A percentile compares a stretch with the other conserved stretches of the same genome.
These are phyloP conservation scores for Tachuris rubrigastra DNA, from an alignment of 2,113 vertebrate genomes.

Conservation along the genomic window DNA sequence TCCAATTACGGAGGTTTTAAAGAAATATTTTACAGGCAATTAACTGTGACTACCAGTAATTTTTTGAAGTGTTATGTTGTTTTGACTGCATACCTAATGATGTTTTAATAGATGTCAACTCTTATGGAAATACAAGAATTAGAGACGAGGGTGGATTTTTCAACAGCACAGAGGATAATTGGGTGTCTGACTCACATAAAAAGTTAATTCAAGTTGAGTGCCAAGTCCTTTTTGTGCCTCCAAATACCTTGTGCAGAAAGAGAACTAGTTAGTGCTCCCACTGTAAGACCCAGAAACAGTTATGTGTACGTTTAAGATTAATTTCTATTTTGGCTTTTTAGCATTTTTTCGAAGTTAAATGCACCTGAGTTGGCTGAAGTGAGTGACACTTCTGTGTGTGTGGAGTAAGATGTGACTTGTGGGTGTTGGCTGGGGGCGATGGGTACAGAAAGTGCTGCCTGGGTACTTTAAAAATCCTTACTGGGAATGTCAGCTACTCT, in stretches of 20 bases:
- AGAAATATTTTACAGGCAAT: constrained; percentile 25
- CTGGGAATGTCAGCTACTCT: neutral
- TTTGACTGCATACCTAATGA: constrained; percentile 46
- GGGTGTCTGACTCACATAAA: constrained; percentile 2
- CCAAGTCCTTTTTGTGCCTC: neutral
- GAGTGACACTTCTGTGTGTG: neutral
- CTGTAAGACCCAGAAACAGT: neutral
- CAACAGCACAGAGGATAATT: constrained; percentile 24
- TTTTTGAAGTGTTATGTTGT: constrained; percentile 43
- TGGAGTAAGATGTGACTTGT: neutral
- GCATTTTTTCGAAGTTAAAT: neutral
- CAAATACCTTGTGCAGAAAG: neutral
- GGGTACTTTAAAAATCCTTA: neutral
- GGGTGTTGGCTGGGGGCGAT: neutral
- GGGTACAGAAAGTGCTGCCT: neutral
- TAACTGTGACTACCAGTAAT: constrained; percentile 21
- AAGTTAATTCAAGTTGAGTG: constrained; percentile 8
- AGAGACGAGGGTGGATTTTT: constrained; percentile 25
- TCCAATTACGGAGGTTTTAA: neutral
- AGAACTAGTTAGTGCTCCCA: neutral
- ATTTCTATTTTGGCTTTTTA: neutral
- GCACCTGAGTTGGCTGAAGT: neutral
- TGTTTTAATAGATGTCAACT: constrained; percentile 47
- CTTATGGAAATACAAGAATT: neutral
- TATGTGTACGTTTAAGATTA: neutral